phyloP scores from a whole-genome alignment of 2,113 vertebrate genomes.

The Brachypodius melanocephalos region DNA sequence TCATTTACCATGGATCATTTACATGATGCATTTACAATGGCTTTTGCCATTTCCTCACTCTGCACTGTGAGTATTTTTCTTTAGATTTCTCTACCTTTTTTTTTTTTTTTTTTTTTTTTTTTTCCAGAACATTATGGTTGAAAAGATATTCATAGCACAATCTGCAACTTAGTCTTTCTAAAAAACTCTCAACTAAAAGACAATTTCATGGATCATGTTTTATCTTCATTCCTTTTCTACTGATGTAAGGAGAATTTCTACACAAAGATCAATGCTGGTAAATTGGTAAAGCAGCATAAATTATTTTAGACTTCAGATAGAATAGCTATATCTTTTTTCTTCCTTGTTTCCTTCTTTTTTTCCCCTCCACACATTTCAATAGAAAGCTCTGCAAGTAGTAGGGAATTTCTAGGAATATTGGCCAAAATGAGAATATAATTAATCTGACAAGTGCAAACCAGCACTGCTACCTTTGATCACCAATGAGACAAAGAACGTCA shows the following conservation, averaged over 20 bases:
- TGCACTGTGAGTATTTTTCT: not conserved
- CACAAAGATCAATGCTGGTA: not conserved
- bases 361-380: not conserved
- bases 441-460: not conserved
- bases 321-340: not conserved
- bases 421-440: not conserved
- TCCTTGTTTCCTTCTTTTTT: not conserved
- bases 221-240: not conserved
- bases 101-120: not conserved
- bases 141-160: not conserved
- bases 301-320: not conserved
- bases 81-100: not conserved
- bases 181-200: not conserved
- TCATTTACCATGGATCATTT: not conserved
- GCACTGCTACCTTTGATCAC: not conserved
- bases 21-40: no score
- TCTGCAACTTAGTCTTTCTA: not conserved
- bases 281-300: not conserved
- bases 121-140: not conserved
- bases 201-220: not conserved
- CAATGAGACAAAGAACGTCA: not conserved
- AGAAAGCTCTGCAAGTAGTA: not conserved
- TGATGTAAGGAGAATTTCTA: conserved; percentile 8
- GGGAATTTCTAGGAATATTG: not conserved
- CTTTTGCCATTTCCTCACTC: not conserved